Evolutionary conservation across 2,888 invertebrate species (phyloP).

Genomic region (Parascotia fuliginaria): DNA sequence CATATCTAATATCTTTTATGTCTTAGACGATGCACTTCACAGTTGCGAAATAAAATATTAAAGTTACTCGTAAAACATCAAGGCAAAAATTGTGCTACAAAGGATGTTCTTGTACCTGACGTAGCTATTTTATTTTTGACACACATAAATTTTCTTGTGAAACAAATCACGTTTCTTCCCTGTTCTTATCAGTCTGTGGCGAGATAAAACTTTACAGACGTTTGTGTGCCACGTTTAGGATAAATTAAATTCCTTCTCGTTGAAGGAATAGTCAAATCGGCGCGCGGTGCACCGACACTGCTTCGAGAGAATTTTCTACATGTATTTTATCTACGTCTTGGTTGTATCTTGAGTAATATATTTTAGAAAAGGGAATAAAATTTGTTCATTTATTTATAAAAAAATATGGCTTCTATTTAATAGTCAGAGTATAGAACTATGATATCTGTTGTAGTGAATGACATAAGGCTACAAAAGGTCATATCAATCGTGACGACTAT

Average conservation of each 20-base stretch:
- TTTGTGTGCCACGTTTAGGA: constrained; percentile 46
- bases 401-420: no score
- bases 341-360: constrained; percentile 5
- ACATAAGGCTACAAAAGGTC: no score
- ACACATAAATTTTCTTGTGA: constrained; percentile 30
- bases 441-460: no score
- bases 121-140: constrained; percentile 18
- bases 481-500: no score
- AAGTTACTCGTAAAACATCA: neutral
- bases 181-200: constrained; percentile 50
- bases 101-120: constrained; percentile 4
- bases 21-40: neutral
- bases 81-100: constrained; percentile 2
- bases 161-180: constrained; percentile 44
- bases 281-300: constrained; percentile 24
- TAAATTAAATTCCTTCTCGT: constrained; percentile 58
- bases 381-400: neutral
- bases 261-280: constrained; percentile 50
- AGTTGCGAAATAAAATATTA: neutral
- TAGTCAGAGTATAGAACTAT: no score
- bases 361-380: neutral
- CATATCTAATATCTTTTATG: neutral
- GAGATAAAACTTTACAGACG: constrained; percentile 57
- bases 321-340: constrained; percentile 11
- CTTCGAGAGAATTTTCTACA: constrained; percentile 28